Evolutionary conservation across 2,797 vertebrate species (phyloP).

Genomic region (Florisuga fusca): DNA sequence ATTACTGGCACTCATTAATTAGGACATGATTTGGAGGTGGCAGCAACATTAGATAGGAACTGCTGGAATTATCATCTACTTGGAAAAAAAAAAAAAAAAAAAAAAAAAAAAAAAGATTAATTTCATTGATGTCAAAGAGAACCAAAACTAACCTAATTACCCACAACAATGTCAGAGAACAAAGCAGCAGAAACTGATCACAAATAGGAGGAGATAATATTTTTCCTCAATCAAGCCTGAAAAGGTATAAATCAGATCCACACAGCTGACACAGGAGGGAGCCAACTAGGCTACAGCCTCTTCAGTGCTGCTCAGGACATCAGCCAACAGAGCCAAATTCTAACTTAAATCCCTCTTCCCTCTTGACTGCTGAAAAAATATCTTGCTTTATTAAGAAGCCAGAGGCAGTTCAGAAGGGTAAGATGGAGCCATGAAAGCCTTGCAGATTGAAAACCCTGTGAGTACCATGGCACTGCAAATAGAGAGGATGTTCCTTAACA

Average conservation of each 20-base stretch:
- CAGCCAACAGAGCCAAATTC: neutral
- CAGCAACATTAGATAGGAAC: neutral
- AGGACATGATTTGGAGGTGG: neutral
- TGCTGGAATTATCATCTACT: neutral
- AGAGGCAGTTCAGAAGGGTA: neutral
- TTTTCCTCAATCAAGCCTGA: neutral
- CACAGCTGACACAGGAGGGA: slow-evolving; percentile 1
- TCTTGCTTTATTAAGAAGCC: neutral
- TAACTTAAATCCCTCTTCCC: neutral
- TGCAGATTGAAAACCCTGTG: rapidly evolving
- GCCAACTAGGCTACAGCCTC: neutral
- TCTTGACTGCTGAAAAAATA: neutral
- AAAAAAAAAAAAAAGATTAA: neutral
- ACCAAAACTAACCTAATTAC: slow-evolving; percentile 24
- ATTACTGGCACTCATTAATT: slow-evolving; percentile 41
- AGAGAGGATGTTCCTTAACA: neutral
- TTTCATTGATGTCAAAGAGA: slow-evolving; percentile 16
- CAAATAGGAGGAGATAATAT: neutral
- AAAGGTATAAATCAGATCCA: neutral
- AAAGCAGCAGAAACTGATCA: neutral
- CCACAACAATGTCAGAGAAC: neutral
- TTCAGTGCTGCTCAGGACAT: neutral
- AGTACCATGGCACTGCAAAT: rapidly evolving
- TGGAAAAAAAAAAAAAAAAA: neutral
- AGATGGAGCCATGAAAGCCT: neutral